Evolutionary conservation across 2,888 invertebrate genomes (phyloP), one percentile per base, ranked within the genome.

Genomic region (Aelia acuminata): DNA sequence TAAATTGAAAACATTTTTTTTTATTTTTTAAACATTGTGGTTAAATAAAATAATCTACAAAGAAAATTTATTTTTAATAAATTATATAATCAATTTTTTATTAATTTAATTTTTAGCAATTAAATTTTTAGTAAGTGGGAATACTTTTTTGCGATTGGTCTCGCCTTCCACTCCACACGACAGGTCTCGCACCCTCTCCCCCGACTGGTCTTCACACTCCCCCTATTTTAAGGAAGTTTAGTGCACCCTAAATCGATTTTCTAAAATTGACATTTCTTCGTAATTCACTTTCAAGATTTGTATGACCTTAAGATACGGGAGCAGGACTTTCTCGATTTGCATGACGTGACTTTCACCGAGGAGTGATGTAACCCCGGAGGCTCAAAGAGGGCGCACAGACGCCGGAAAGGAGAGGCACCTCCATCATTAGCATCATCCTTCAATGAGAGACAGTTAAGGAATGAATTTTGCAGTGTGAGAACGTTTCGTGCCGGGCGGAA

Each of bases 261-360:
- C 31, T 18, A 18, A 70, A 35, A 70, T 70, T 15, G 31, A 35
- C 18, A 26, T 70, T 70, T 70, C 31, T 70, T 35, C 18, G 31
- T 70, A 70, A 70, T 35, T 35, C 31, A 1, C 5, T 35, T n/a
- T 18, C 31, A 70, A 20, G 20, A 70, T 35, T 70, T 35, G 18
- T 70, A 35, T 70, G 63, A 70, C 63, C 63, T 70, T 70, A 70
- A 35, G 63, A 70, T 70, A 70, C 63, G 63, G 63, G 63, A 70
- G 63, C 63, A 70, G 35, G 35, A 70, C 63, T 70, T 70, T 70
- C 63, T 70, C 63, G 63, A 70, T 70, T 70, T 70, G 63, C 63
- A 70, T 70, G 63, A 70, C 63, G 63, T 63, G 63, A 63, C 63
- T 70, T 70, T 70, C 63, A 70, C 63, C 15, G n/a, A n/a, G 0